These are phyloP conservation scores for Eristalis arbustorum DNA, from an alignment of 2,888 invertebrate species.

Conservation along the genomic window DNA sequence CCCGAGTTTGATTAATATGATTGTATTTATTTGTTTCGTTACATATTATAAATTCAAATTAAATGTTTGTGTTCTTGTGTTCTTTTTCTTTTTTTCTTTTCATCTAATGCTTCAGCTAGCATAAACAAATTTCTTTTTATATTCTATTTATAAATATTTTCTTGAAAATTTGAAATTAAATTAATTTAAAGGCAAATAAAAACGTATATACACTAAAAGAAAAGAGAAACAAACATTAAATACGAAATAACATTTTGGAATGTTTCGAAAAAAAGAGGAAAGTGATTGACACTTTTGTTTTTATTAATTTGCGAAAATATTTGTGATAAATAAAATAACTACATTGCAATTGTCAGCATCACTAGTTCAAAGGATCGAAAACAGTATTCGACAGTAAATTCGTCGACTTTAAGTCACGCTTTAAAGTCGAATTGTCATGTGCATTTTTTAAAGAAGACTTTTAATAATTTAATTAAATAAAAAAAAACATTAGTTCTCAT, in stretches of 20 bases:
- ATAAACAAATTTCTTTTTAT: conserved; percentile 34
- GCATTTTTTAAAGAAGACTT: conserved; percentile 35
- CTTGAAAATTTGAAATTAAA: conserved; percentile 33
- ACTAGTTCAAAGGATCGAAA: conserved; percentile 77
- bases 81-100: neutral
- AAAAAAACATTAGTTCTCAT: conserved; percentile 15
- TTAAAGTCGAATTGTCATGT: conserved; percentile 8
- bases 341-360: conserved; percentile 78
- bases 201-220: conserved; percentile 59
- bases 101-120: conserved; percentile 23
- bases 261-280: conserved; percentile 32
- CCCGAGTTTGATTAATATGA: conserved; percentile 45
- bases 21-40: conserved; percentile 57
- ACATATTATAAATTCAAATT: conserved; percentile 52
- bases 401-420: neutral
- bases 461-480: conserved; percentile 50
- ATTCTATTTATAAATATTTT: conserved; percentile 56
- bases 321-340: conserved; percentile 56
- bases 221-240: conserved; percentile 35
- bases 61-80: conserved; percentile 20
- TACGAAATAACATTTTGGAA: conserved; percentile 58
- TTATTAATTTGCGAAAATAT: conserved; percentile 21
- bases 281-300: conserved; percentile 17
- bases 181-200: conserved; percentile 38
- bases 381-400: conserved; percentile 28